Conservation (phyloP, 2,888 invertebrate species). For the Epirrita christyi region DNA sequence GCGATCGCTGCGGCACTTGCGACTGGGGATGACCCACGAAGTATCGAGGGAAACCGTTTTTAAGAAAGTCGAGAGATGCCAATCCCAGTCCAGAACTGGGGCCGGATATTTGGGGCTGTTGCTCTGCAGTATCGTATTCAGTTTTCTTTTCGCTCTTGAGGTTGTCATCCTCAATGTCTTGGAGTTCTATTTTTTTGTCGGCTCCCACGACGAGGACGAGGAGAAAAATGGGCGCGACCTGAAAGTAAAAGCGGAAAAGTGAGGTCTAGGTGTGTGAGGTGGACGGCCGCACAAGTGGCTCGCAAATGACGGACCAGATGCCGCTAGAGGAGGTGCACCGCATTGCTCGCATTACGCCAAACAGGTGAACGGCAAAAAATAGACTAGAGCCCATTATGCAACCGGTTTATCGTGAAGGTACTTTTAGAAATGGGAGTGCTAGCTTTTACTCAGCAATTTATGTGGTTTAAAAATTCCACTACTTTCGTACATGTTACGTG, state of each 20-base stretch:
- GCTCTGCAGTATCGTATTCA: conserved; percentile 56
- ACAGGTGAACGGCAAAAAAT: conserved; percentile 81
- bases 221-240: conserved; percentile 66
- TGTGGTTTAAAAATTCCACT: conserved; percentile 65
- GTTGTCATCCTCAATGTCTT: conserved; percentile 91
- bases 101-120: conserved; percentile 44
- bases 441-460: conserved; percentile 77
- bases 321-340: conserved; percentile 52
- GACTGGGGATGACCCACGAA: conserved; percentile 55
- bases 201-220: conserved; percentile 64
- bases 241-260: conserved; percentile 73
- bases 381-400: conserved; percentile 69
- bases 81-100: conserved; percentile 44
- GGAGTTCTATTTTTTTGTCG: conserved; percentile 88
- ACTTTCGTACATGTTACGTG: conserved; percentile 58
- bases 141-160: conserved; percentile 84
- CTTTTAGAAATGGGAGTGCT: conserved; percentile 67
- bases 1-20: conserved; percentile 51
- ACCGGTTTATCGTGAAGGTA: conserved; percentile 65
- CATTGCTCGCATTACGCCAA: conserved; percentile 47
- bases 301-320: conserved; percentile 48
- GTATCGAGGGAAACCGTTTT: conserved; percentile 63
- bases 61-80: conserved; percentile 64
- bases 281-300: conserved; percentile 29
- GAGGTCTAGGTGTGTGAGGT: conserved; percentile 41